phyloP scores from a whole-genome alignment of 1,140 invertebrate species.

The Vanessa tameamea region DNA sequence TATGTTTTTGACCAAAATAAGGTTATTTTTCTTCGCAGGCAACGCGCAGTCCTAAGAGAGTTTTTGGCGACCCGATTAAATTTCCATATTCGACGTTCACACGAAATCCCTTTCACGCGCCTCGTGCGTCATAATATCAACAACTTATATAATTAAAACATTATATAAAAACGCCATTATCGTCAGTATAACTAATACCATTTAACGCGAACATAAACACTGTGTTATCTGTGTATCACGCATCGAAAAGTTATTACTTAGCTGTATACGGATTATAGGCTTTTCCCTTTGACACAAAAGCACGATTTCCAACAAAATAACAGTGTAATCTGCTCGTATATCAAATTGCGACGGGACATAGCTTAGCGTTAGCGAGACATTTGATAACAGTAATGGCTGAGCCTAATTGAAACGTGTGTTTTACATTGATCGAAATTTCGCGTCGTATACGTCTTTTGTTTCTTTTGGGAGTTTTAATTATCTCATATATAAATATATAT shows the following conservation, averaged over 20 bases:
- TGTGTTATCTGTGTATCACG: slow-evolving; percentile 14
- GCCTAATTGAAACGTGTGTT: slow-evolving; percentile 37
- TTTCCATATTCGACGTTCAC: no score
- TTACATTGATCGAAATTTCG: slow-evolving; percentile 13
- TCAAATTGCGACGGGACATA: slow-evolving; percentile 33
- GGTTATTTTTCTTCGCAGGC: no score
- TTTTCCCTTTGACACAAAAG: slow-evolving; percentile 41
- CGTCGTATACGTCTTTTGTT: background rate
- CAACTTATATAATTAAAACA: background rate
- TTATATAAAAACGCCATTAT: background rate
- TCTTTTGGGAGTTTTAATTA: background rate
- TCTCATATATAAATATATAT: background rate
- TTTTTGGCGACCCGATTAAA: no score
- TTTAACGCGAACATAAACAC: slow-evolving; percentile 17
- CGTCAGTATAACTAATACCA: background rate
- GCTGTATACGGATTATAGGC: slow-evolving; percentile 48
- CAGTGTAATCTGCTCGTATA: slow-evolving; percentile 38
- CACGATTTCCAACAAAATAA: slow-evolving; percentile 37
- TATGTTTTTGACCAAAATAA: no score
- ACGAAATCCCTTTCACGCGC: no score
- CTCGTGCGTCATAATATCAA: background rate
- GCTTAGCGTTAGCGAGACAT: slow-evolving; percentile 33
- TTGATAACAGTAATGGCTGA: slow-evolving; percentile 37
- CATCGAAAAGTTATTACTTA: slow-evolving; percentile 47
- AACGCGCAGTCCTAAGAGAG: no score